Evolutionary conservation across 2,797 vertebrate genomes (phyloP).

Genomic region (Coregonus ussuriensis): DNA sequence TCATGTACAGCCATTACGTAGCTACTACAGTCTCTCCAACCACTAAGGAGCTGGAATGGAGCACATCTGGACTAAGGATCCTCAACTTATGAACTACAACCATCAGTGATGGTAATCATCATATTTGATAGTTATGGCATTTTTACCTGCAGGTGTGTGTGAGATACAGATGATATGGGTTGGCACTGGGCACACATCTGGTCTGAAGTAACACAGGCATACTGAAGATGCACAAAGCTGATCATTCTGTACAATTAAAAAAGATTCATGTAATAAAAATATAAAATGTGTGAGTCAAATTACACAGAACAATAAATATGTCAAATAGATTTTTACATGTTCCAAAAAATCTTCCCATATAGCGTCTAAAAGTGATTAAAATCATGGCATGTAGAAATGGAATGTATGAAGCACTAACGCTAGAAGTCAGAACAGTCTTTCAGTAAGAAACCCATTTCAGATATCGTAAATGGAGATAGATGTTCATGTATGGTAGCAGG

Average conservation of each 20-base stretch:
- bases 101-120: not conserved
- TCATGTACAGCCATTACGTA: constrained; percentile 18
- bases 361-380: constrained; percentile 56
- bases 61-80: not conserved
- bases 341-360: constrained; percentile 37
- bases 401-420: constrained; percentile 72
- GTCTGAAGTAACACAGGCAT: constrained; percentile 42
- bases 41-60: not conserved
- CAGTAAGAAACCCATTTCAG: not conserved
- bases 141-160: constrained; percentile 51
- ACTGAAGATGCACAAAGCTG: constrained; percentile 60
- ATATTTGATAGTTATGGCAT: not conserved
- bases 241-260: constrained; percentile 54
- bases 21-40: not conserved
- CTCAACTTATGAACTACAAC: not conserved
- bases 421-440: constrained; percentile 35
- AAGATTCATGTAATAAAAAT: constrained; percentile 69
- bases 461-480: not conserved
- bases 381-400: constrained; percentile 65
- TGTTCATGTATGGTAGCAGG: not conserved
- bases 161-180: constrained; percentile 44
- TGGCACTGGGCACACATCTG: constrained; percentile 39
- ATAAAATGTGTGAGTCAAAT: constrained; percentile 74
- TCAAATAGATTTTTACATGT: constrained; percentile 58
- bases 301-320: constrained; percentile 76